Evolutionary conservation across 2,888 invertebrate genomes (phyloP).

Genomic region (Listrodromus nycthemerus): DNA sequence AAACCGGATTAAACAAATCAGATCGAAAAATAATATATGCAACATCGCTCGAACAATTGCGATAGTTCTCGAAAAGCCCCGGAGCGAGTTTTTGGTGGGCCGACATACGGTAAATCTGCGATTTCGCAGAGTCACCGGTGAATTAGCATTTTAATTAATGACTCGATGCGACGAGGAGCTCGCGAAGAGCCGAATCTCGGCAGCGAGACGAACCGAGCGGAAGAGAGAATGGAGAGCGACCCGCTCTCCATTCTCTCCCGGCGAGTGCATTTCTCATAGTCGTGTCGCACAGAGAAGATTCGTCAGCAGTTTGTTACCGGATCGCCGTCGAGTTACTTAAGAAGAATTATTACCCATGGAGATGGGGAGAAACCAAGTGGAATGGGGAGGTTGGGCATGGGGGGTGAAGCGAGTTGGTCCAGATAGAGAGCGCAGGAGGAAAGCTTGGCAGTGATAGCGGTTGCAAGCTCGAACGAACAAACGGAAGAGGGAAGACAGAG

Average conservation of each 20-base stretch:
- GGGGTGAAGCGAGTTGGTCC: too few species aligned
- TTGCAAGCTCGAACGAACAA: constrained; percentile 38
- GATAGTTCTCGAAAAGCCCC: neutral
- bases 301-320: constrained; percentile 53
- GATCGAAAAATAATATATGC: constrained; percentile 4
- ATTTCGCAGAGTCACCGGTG: constrained; percentile 41
- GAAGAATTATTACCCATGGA: constrained; percentile 40
- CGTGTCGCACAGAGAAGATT: constrained; percentile 38
- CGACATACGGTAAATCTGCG: constrained; percentile 36
- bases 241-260: constrained; percentile 10
- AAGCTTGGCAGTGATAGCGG: constrained; percentile 36
- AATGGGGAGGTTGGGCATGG: neutral
- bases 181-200: neutral
- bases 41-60: constrained; percentile 7
- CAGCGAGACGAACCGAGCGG: neutral
- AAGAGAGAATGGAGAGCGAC: neutral
- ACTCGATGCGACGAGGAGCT: constrained; percentile 28
- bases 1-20: neutral
- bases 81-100: constrained; percentile 9
- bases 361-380: constrained; percentile 7
- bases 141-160: constrained; percentile 78
- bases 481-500: constrained; percentile 17
- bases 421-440: neutral
- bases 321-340: constrained; percentile 49
- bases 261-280: constrained; percentile 48